Conservation (phyloP, 2,113 vertebrate genomes). For the Crocuta crocuta region DNA sequence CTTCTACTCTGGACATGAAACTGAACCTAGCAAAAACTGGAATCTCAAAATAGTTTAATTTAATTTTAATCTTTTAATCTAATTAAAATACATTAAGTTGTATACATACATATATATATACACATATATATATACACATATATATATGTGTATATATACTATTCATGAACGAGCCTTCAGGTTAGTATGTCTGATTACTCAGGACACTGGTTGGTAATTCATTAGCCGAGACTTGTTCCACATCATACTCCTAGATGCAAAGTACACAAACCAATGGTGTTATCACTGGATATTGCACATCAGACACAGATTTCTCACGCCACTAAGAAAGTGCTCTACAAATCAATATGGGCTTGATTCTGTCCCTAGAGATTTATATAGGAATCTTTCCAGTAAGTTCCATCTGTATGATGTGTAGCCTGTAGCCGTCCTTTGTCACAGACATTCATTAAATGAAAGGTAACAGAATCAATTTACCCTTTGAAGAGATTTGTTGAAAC, state of each 20-base stretch:
- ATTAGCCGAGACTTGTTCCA: neutral
- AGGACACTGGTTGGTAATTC: neutral
- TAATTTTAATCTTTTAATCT: no score
- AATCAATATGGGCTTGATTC: neutral
- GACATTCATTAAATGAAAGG: neutral
- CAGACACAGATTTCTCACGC: neutral
- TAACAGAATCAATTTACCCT: neutral
- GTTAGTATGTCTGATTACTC: neutral
- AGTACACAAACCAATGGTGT: neutral
- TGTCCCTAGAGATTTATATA: neutral
- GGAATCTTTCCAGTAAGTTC: neutral
- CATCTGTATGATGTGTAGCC: neutral
- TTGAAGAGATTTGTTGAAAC: neutral
- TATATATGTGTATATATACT: neutral
- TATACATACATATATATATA: neutral
- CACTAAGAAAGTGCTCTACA: neutral
- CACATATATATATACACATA: no score
- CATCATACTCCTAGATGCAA: neutral
- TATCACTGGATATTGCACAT: neutral
- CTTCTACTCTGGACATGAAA: neutral
- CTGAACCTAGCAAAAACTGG: slow-evolving; percentile 7
- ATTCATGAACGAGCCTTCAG: neutral
- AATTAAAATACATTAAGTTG: neutral
- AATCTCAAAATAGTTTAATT: neutral
- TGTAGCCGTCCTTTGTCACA: neutral